Conservation (phyloP, 2,888 invertebrate genomes). For the Epinotia bilunana region DNA sequence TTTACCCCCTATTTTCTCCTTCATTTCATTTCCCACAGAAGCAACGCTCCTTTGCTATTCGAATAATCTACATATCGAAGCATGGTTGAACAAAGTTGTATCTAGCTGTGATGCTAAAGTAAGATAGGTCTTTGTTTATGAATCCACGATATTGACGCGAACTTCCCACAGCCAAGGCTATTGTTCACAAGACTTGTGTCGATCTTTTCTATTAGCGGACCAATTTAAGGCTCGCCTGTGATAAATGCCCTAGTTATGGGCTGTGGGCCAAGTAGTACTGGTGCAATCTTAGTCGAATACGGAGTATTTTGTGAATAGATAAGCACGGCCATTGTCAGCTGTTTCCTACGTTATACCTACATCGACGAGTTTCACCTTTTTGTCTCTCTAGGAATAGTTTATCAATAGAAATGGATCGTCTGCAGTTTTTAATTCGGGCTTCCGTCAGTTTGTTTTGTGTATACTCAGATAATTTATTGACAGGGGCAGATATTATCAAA, state of each 20-base stretch:
- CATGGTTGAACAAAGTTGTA: slow-evolving; percentile 4
- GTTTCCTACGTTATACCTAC: slow-evolving; percentile 58
- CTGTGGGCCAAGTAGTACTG: not conserved
- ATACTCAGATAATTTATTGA: not conserved
- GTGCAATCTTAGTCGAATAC: not conserved
- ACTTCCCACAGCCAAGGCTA: slow-evolving; percentile 45
- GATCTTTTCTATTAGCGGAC: not conserved
- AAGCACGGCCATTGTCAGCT: slow-evolving; percentile 63
- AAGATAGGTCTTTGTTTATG: slow-evolving; percentile 9
- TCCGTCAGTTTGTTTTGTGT: slow-evolving; percentile 7
- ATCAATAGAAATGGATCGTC: slow-evolving; percentile 26
- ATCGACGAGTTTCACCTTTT: slow-evolving; percentile 76
- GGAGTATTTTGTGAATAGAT: not conserved
- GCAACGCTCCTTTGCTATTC: slow-evolving; percentile 24
- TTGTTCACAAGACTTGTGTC: slow-evolving; percentile 46
- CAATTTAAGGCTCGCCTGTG: not conserved
- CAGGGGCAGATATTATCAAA: not conserved
- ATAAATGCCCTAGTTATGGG: not conserved
- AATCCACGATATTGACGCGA: not conserved
- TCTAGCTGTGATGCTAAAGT: not conserved
- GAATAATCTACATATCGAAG: slow-evolving; percentile 29
- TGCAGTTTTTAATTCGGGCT: slow-evolving; percentile 13
- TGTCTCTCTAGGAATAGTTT: slow-evolving; percentile 52
- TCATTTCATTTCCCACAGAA: slow-evolving; percentile 20
- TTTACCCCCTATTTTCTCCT: slow-evolving; percentile 29